These are phyloP conservation scores for Cephonodes hylas DNA, from an alignment of 2,888 invertebrate species.

Conservation along the genomic window DNA sequence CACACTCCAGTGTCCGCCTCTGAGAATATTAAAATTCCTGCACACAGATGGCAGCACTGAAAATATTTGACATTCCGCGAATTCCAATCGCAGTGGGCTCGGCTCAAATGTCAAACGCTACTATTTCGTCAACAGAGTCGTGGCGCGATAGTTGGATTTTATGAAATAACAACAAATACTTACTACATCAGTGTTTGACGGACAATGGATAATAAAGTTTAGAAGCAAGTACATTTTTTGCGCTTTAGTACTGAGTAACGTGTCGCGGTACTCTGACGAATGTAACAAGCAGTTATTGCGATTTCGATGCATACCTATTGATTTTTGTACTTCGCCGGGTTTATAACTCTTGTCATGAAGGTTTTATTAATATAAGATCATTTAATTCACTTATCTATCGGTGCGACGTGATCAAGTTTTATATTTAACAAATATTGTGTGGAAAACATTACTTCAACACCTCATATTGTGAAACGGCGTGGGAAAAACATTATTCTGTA, in stretches of 20 bases:
- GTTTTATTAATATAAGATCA: conserved; percentile 52
- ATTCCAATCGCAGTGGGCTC: conserved; percentile 85
- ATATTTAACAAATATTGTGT: conserved; percentile 34
- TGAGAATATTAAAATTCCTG: conserved; percentile 65
- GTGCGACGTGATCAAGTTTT: conserved; percentile 26
- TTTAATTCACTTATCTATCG: conserved; percentile 26
- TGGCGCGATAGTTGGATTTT: conserved; percentile 79
- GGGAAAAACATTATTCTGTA: conserved; percentile 57
- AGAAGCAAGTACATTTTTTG: conserved; percentile 61
- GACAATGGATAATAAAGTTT: conserved; percentile 70
- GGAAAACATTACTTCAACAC: conserved; percentile 40
- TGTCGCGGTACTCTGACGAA: conserved; percentile 56
- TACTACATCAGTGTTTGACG: conserved; percentile 59
- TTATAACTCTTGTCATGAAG: conserved; percentile 65
- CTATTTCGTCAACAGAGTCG: conserved; percentile 82
- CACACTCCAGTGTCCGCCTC: conserved; percentile 65
- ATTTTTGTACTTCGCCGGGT: conserved; percentile 76
- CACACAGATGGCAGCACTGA: conserved; percentile 83
- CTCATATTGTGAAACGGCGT: conserved; percentile 55
- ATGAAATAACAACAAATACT: conserved; percentile 76
- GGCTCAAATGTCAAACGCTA: conserved; percentile 87
- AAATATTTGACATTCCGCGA: conserved; percentile 85
- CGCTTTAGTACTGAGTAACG: conserved; percentile 51
- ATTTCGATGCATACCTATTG: conserved; percentile 63
- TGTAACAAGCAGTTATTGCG: conserved; percentile 55